phyloP scores from a whole-genome alignment of 1,140 invertebrate species.

The Bombus breviceps region DNA sequence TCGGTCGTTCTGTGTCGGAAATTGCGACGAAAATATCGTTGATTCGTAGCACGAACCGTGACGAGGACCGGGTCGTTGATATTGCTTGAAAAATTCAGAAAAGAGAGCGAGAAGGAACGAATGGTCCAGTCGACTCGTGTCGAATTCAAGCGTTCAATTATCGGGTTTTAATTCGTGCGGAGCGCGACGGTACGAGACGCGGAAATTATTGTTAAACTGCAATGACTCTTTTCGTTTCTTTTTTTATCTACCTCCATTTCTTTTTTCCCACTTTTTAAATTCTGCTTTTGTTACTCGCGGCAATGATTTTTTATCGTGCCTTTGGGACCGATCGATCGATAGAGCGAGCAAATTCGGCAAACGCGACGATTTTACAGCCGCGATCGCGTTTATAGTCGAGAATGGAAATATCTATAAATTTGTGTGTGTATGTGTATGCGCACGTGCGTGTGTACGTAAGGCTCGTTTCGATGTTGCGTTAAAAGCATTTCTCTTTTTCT shows the following conservation, averaged over 20 bases:
- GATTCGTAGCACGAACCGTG: conserved; percentile 7
- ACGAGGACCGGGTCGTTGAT: neutral
- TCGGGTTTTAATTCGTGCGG: conserved; percentile 13
- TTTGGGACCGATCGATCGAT: conserved; percentile 2
- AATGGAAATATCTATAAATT: neutral
- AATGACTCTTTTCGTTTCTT: neutral
- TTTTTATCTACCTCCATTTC: too few relatives aligned
- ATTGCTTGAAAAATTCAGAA: conserved; percentile 2
- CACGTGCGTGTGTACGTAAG: neutral
- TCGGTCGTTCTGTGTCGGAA: neutral
- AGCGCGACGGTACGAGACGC: neutral
- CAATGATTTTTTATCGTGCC: neutral
- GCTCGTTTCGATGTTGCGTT: conserved; percentile 5
- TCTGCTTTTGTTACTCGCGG: neutral
- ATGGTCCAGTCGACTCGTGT: neutral
- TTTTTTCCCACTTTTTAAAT: neutral
- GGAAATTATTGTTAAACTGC: neutral
- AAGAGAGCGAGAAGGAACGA: neutral
- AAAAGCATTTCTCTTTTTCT: conserved; percentile 22
- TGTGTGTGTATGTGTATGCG: neutral
- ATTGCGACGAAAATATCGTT: conserved; percentile 4
- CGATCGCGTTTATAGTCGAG: neutral
- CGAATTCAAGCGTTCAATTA: conserved; percentile 16
- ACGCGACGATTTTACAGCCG: neutral
- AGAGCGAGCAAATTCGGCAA: conserved; percentile 1